phyloP scores from a whole-genome alignment of 37 sponge, comb jelly and placozoan species.

The Ephydatia muelleri region DNA sequence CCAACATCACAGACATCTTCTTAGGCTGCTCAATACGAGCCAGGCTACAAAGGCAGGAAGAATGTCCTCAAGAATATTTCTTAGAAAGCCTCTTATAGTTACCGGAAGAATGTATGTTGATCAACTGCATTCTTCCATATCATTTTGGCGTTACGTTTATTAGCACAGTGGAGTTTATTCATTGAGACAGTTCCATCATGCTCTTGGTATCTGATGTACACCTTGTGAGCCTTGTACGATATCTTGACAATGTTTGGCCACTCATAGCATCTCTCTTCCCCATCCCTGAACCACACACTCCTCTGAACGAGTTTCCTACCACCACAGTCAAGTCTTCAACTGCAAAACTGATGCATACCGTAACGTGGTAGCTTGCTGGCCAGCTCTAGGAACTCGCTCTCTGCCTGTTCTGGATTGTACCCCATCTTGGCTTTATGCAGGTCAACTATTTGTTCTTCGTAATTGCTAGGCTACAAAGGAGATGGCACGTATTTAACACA shows the following conservation, averaged over 20 bases:
- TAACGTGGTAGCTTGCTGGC: conserved; percentile 69
- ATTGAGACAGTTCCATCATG: not conserved
- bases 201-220: conserved; percentile 48
- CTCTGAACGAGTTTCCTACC: conserved; percentile 31
- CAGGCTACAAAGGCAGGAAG: too few relatives aligned
- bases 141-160: conserved; percentile 61
- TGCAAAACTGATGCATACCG: conserved; percentile 66
- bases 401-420: conserved; percentile 59
- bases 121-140: conserved; percentile 86
- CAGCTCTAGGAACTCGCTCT: conserved; percentile 60
- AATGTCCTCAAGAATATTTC: not conserved
- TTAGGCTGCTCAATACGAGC: not conserved
- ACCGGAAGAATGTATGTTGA: conserved; percentile 89
- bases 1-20: not conserved
- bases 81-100: not conserved
- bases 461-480: conserved; percentile 43
- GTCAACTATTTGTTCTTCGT: conserved; percentile 48
- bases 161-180: conserved; percentile 40
- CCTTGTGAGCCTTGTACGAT: conserved; percentile 69
- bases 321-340: conserved; percentile 8
- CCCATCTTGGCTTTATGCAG: conserved; percentile 61
- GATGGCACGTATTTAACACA: not conserved
- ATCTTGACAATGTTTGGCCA: conserved; percentile 76
- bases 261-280: conserved; percentile 1
- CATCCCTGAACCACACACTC: conserved; percentile 33